Conservation (phyloP, 1,140 invertebrate species). For the Procambarus virginalis region DNA sequence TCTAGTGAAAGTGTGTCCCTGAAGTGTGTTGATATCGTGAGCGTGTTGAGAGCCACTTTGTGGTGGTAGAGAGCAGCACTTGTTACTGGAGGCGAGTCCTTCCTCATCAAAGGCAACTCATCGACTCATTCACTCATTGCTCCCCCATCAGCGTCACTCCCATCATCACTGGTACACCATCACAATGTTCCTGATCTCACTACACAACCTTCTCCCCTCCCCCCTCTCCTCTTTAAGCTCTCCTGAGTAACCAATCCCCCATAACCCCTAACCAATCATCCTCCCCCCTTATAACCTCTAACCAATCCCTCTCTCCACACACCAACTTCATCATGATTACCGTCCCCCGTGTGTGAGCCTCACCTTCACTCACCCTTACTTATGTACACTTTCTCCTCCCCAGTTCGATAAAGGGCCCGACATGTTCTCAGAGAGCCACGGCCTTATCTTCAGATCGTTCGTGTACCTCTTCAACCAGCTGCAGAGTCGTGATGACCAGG, state of each 20-base stretch:
- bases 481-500: slow-evolving; percentile 78
- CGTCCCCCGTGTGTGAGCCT: too few species aligned
- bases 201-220: not conserved
- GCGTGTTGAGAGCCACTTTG: too few species aligned
- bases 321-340: not conserved
- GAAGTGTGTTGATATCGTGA: too few species aligned
- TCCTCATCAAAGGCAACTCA: too few species aligned
- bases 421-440: slow-evolving; percentile 83
- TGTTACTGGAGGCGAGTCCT: too few species aligned
- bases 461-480: slow-evolving; percentile 91
- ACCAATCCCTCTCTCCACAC: not conserved
- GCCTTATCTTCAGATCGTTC: slow-evolving; percentile 91
- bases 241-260: too few species aligned
- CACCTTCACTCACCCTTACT: slow-evolving; percentile 50
- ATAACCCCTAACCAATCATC: too few species aligned
- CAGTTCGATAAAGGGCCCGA: slow-evolving; percentile 81
- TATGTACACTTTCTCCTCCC: slow-evolving; percentile 74
- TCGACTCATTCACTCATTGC: not conserved
- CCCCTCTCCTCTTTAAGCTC: too few species aligned
- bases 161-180: not conserved
- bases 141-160: not conserved
- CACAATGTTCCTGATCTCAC: not conserved
- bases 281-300: too few species aligned
- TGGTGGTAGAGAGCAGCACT: too few species aligned
- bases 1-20: too few species aligned